Evolutionary conservation across 2,888 invertebrate genomes (phyloP), one percentile per base, ranked within the genome.

Genomic region (Eupithecia dodoneata): DNA sequence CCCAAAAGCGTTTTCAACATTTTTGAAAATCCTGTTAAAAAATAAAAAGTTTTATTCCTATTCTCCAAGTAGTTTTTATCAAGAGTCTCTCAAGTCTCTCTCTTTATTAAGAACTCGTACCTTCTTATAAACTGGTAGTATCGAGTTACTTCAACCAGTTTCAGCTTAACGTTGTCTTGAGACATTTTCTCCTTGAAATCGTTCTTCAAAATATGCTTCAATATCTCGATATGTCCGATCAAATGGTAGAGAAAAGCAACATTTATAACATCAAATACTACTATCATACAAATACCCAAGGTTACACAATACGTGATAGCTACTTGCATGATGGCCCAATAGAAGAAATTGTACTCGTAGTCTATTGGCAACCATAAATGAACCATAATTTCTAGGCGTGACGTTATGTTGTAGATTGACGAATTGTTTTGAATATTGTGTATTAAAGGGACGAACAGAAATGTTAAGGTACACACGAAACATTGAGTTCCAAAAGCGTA

Each of bases 331-430:
- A 86, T 63, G 3, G 81, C 45, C 86, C 87, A 90, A 49, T 85
- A 82, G 5, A 72, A 76, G 47, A 82, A 85, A 55, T 88, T 82
- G 67, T 85, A 86, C 55, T 84, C 85, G 59, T 89, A 89, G 52
- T 89, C 88, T 44, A 87, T 85, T 2, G 90, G 90, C 77, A 87
- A 76, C 85, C 86, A 85, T 55, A 88, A 69, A 59, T 88, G 89
- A 2, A 88, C 70, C 52, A 85, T 83, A 7, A 87, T 89, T 81
- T 87, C 85, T 9, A 88, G 79, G 42, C 81, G 83, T 5, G 80
- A 77, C 0, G 87, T 86, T 18, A 81, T 84, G 63, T 89, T 89
- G 10, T 73, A 67, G 13, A 87, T 83, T 2, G 78, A 79, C 9
- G 87, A 85, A 59, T 76, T 81, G n/a, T 81, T 81, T 49, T 78